A percentile compares a stretch with the other conserved stretches of the same genome.
Evolutionary conservation across 2,888 invertebrate species (phyloP).

Genomic region (Idaea dimidiata): DNA sequence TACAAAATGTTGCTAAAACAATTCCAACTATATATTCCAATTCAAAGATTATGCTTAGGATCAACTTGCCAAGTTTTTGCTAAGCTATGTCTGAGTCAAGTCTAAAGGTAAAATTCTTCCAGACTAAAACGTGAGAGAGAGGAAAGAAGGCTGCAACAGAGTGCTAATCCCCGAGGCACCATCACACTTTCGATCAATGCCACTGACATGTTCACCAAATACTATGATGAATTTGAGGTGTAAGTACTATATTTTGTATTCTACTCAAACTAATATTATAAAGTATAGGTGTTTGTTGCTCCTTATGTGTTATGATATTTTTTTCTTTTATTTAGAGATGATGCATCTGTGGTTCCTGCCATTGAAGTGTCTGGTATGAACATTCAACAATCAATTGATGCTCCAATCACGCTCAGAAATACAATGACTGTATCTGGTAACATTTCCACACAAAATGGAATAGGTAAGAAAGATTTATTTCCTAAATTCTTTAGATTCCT

Average conservation of each 20-base stretch:
- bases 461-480: constrained; percentile 69
- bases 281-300: too few relatives aligned
- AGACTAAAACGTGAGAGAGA: constrained; percentile 89
- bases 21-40: too few relatives aligned
- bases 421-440: constrained; percentile 92
- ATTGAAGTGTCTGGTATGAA: constrained; percentile 97
- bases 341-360: constrained; percentile 82
- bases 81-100: too few relatives aligned
- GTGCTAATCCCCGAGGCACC: constrained; percentile 95
- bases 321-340: constrained; percentile 51
- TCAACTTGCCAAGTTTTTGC: too few relatives aligned
- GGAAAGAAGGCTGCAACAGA: constrained; percentile 91
- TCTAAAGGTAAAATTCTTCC: constrained; percentile 19
- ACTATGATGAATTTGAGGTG: constrained; percentile 86
- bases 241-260: constrained; percentile 46
- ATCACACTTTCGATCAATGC: constrained; percentile 94
- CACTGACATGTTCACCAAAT: constrained; percentile 93
- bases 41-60: too few relatives aligned
- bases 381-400: constrained; percentile 95
- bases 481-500: background rate
- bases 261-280: constrained; percentile 2
- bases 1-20: too few relatives aligned
- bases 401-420: constrained; percentile 92
- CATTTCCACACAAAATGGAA: constrained; percentile 93
- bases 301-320: background rate